A percentile compares a stretch with the other conserved stretches of the same genome.
phyloP scores from a whole-genome alignment of 2,113 vertebrate genomes.

The Grus americana region DNA sequence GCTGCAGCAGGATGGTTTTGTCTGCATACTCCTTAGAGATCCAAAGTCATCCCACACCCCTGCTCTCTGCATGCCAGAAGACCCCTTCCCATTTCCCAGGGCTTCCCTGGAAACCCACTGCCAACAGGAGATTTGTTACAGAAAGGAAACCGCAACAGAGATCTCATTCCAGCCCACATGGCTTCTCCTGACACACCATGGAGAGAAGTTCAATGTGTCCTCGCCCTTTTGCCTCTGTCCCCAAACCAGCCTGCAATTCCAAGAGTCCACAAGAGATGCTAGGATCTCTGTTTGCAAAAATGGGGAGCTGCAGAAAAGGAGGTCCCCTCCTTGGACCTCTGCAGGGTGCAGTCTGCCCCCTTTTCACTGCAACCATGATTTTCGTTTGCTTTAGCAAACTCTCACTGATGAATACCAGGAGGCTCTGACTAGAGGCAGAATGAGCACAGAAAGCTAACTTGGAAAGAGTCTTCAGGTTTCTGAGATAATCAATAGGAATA shows the following conservation, averaged over 20 bases:
- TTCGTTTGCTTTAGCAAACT: not conserved
- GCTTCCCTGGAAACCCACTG: not conserved
- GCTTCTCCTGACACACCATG: not conserved
- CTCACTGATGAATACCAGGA: not conserved
- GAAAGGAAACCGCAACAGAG: not conserved
- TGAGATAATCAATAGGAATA: not conserved
- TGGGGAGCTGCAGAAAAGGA: not conserved
- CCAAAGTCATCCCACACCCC: not conserved
- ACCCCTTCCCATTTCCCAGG: not conserved
- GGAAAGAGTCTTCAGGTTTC: not conserved
- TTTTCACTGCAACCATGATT: not conserved
- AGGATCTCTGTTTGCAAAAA: not conserved
- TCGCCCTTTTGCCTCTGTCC: not conserved
- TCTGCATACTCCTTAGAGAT: not conserved
- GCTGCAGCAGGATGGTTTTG: not conserved
- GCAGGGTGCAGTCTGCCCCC: fast-evolving
- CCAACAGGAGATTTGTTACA: not conserved
- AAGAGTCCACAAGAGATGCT: not conserved
- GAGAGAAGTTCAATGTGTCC: not conserved
- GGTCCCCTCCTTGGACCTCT: not conserved
- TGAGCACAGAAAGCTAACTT: not conserved
- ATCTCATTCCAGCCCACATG: fast-evolving
- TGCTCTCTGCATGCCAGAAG: not conserved
- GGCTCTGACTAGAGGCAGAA: not conserved
- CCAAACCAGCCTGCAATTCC: not conserved